Evolutionary conservation across 2,888 invertebrate genomes (phyloP).

Genomic region (Phymatocera aterrima): DNA sequence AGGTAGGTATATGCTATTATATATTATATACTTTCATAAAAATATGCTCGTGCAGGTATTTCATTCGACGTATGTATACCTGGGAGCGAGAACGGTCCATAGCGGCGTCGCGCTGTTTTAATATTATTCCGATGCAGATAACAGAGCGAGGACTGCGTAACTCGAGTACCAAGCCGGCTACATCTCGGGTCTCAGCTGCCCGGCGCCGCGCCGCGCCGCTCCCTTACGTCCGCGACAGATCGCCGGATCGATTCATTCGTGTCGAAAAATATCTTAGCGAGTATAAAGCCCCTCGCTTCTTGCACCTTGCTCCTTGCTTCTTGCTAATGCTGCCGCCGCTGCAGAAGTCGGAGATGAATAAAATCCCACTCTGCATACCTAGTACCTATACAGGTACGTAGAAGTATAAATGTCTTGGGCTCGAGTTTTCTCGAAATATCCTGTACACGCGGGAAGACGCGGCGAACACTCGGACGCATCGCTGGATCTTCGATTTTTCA

Average conservation of each 20-base stretch:
- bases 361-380: too few species aligned
- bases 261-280: background rate
- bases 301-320: too few species aligned
- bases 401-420: too few species aligned
- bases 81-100: slow-evolving; percentile 57
- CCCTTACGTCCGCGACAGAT: background rate
- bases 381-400: too few species aligned
- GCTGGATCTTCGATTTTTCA: background rate
- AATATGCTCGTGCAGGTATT: slow-evolving; percentile 45
- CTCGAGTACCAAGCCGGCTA: slow-evolving; percentile 58
- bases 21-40: background rate
- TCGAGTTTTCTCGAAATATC: too few species aligned
- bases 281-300: too few species aligned
- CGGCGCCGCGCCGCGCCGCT: background rate
- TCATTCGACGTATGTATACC: slow-evolving; percentile 9
- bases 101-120: slow-evolving; percentile 56
- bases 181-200: background rate
- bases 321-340: too few species aligned
- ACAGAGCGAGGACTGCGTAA: slow-evolving; percentile 62
- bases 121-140: slow-evolving; percentile 72
- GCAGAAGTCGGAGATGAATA: too few species aligned
- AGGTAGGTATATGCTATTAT: too few species aligned
- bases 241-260: slow-evolving; percentile 6
- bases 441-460: too few species aligned
- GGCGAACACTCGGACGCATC: background rate